A percentile compares a stretch with the other conserved stretches of the same genome.
These are phyloP conservation scores for Polyploca ridens DNA, from an alignment of 2,888 invertebrate genomes.

Conservation along the genomic window DNA sequence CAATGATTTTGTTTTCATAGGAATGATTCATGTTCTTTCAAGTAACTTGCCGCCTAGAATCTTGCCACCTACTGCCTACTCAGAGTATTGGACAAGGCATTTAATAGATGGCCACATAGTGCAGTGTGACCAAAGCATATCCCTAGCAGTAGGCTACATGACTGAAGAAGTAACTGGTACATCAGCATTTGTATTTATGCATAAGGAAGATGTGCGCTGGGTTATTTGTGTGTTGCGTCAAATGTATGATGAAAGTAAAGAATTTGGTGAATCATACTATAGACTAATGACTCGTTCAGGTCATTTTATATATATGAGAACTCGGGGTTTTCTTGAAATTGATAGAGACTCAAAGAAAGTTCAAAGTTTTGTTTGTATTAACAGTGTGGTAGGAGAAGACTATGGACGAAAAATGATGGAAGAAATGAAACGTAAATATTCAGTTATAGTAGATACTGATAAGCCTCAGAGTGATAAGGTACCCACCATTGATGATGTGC, in stretches of 20 bases:
- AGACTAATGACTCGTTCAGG: conserved; percentile 92
- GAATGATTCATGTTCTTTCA: conserved; percentile 88
- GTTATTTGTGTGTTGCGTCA: conserved; percentile 94
- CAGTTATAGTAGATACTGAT: conserved; percentile 86
- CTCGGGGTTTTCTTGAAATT: conserved; percentile 93
- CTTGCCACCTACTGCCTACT: conserved; percentile 86
- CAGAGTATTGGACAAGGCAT: conserved; percentile 96
- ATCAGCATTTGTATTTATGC: conserved; percentile 95
- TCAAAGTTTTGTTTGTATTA: conserved; percentile 94
- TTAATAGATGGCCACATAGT: conserved; percentile 95
- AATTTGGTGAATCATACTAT: conserved; percentile 94
- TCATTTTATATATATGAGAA: conserved; percentile 93
- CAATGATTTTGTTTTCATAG: conserved; percentile 88
- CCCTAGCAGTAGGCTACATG: conserved; percentile 94
- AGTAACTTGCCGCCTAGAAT: conserved; percentile 82
- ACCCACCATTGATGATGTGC: conserved; percentile 61
- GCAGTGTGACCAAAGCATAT: conserved; percentile 95
- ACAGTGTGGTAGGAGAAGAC: conserved; percentile 90
- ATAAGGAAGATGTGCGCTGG: conserved; percentile 94
- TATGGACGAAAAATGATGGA: conserved; percentile 89
- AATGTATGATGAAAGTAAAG: conserved; percentile 94
- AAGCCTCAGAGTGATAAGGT: conserved; percentile 60
- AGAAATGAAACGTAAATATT: conserved; percentile 92
- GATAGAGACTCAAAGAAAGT: conserved; percentile 90
- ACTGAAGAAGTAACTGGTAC: conserved; percentile 94